phyloP scores from a whole-genome alignment of 2,888 invertebrate genomes.

The Ormia ochracea region DNA sequence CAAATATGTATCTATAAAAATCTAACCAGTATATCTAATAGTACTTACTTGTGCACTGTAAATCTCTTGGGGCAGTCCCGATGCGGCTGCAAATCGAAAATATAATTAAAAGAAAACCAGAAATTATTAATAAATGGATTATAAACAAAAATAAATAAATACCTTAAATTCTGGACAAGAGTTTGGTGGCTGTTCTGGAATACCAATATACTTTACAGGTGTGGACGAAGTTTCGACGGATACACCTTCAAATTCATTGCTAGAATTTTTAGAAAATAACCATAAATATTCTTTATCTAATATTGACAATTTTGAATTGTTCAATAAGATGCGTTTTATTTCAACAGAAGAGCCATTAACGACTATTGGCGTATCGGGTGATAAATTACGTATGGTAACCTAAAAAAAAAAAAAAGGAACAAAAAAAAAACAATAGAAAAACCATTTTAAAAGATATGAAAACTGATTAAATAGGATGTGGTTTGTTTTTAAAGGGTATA shows the following conservation, averaged over 20 bases:
- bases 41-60: conserved; percentile 74
- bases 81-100: conserved; percentile 56
- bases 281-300: conserved; percentile 72
- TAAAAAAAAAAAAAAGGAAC: conserved; percentile 52
- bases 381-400: conserved; percentile 73
- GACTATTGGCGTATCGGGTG: conserved; percentile 67
- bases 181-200: conserved; percentile 68
- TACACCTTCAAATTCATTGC: conserved; percentile 49
- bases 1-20: too few species aligned
- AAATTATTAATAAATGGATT: background rate
- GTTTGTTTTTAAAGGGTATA: too few species aligned
- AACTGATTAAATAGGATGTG: background rate
- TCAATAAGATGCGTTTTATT: conserved; percentile 69
- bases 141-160: background rate
- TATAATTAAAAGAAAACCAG: background rate
- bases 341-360: conserved; percentile 69
- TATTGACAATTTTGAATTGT: conserved; percentile 70
- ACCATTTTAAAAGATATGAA: background rate
- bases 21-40: background rate
- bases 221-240: conserved; percentile 60
- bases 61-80: conserved; percentile 67
- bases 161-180: conserved; percentile 73
- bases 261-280: conserved; percentile 65
- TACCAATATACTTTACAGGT: conserved; percentile 57
- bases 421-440: background rate